phyloP scores from a whole-genome alignment of 2,888 invertebrate species.

The Harmothoe impar region DNA sequence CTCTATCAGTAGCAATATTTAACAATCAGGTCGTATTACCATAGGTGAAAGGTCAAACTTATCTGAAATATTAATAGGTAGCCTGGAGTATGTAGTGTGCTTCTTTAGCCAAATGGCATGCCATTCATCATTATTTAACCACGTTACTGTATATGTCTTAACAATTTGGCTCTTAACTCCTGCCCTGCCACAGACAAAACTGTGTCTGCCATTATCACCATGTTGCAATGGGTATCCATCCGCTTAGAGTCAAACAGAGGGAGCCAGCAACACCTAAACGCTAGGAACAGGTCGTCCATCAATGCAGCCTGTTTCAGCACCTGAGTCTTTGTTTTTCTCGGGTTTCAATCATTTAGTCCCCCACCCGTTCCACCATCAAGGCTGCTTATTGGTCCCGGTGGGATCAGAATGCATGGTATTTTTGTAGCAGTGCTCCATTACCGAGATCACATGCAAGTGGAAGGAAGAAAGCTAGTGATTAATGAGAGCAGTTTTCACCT shows the following conservation, averaged over 20 bases:
- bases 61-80: no score
- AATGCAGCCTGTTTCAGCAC: background rate
- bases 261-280: no score
- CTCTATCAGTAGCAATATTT: no score
- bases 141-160: background rate
- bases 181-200: background rate
- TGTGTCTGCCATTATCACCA: no score
- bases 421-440: background rate
- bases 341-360: background rate
- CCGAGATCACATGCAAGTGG: background rate
- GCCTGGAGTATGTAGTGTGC: no score
- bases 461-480: background rate
- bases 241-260: no score
- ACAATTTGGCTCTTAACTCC: background rate
- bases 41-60: no score
- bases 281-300: no score
- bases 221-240: no score
- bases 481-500: slow-evolving; percentile 3
- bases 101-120: background rate
- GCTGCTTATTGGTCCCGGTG: background rate
- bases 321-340: slow-evolving; percentile 6
- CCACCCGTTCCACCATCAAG: no score
- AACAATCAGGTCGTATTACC: no score
- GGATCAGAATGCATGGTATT: background rate
- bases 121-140: background rate